Evolutionary conservation across 2,888 invertebrate species (phyloP), one percentile per base, ranked within the genome.

Genomic region (Oligia fasciuncula): DNA sequence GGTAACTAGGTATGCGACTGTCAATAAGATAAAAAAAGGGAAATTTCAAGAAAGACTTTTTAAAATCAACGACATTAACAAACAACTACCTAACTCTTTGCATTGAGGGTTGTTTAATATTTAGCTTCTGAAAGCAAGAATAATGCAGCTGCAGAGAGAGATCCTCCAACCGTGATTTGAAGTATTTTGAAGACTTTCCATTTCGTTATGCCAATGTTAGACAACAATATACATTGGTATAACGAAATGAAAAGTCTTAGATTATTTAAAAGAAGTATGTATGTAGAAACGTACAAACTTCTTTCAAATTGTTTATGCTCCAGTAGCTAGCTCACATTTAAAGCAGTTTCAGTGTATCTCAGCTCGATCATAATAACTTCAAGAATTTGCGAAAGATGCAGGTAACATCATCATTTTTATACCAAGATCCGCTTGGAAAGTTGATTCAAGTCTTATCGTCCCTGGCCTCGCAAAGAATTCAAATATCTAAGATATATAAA

Each of bases 351-450:
- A 68, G 17, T 46, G 9, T 46, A n/a, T 67, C 4, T n/a, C 43
- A 4, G n/a, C 43, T 43, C 46, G 9, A 19, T 8, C 1, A 49
- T 14, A 43, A 23, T 67, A 40, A 51, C 17, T 67, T 14, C 40
- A 63, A 35, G n/a, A 57, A 19, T 35, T 40, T 51, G 23, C 35
- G 4, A 8, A 80, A 72, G 19, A 63, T 57, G 14, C 8, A 49
- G 2, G 8, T 23, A 46, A 54, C 51, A 76, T 81, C 35, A 54
- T 63, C 8, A 8, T 73, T 35, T 71, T 68, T 29, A 49, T 40
- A 29, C 23, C n/a, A 65, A 85, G 76, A 85, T 85, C 79, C 79
- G 85, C 68, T 77, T 77, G 66, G 73, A 83, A 85, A 78, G 85
- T 85, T 76, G 85, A 63, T 46, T 46, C 23, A 60, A 73, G 46